A percentile compares a stretch with the other conserved stretches of the same genome.
These are phyloP conservation scores for Aphidius ervi DNA, from an alignment of 1,140 invertebrate genomes.

Conservation along the genomic window DNA sequence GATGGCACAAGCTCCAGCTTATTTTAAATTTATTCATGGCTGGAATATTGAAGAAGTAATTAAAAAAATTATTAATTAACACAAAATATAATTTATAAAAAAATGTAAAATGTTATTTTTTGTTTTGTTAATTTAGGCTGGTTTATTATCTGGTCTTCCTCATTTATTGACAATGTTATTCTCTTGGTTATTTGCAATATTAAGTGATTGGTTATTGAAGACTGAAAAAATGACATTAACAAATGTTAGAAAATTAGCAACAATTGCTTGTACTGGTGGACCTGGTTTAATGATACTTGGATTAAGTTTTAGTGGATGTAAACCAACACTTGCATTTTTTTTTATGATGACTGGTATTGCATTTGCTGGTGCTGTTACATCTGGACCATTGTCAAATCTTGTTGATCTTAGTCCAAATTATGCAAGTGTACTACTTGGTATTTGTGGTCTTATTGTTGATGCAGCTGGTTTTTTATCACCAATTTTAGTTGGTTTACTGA, in stretches of 20 bases:
- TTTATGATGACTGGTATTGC: constrained; percentile 60
- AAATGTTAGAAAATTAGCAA: constrained; percentile 63
- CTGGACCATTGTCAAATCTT: constrained; percentile 59
- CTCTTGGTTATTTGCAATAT: constrained; percentile 56
- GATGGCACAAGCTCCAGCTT: constrained; percentile 79
- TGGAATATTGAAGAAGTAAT: constrained; percentile 73
- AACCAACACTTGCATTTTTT: constrained; percentile 57
- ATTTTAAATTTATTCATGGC: constrained; percentile 77
- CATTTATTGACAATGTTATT: constrained; percentile 62
- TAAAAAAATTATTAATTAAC: constrained; percentile 17
- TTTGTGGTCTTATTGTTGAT: constrained; percentile 54
- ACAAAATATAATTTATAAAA: background rate
- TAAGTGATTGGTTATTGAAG: constrained; percentile 61
- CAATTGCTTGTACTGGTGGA: constrained; percentile 54
- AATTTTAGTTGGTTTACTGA: constrained; percentile 57
- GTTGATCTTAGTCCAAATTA: constrained; percentile 69
- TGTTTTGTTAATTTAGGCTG: constrained; percentile 50
- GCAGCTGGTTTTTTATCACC: constrained; percentile 60
- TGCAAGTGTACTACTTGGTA: constrained; percentile 60
- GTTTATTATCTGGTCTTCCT: constrained; percentile 62
- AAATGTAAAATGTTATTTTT: background rate
- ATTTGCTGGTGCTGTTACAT: constrained; percentile 62
- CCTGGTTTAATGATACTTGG: constrained; percentile 58
- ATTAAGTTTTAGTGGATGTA: constrained; percentile 61
- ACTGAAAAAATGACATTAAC: constrained; percentile 58